These are phyloP conservation scores for Chaetops frenatus DNA, from an alignment of 2,113 vertebrate species.

Conservation along the genomic window DNA sequence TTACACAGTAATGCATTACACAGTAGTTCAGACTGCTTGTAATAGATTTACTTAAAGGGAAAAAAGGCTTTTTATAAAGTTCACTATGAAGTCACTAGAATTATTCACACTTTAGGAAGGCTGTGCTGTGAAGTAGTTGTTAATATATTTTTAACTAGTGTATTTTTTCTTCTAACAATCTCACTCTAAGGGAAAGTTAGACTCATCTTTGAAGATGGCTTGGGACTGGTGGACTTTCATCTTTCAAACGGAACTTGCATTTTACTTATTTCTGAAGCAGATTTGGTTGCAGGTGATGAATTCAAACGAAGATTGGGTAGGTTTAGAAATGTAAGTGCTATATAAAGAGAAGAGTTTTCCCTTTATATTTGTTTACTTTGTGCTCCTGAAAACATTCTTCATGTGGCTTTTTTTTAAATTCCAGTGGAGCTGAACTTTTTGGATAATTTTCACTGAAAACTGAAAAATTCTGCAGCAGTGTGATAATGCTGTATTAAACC, in stretches of 20 bases:
- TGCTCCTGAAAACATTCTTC: neutral
- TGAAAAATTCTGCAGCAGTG: neutral
- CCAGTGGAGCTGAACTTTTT: neutral
- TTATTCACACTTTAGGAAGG: neutral
- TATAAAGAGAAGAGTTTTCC: neutral
- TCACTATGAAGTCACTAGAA: neutral
- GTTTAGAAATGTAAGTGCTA: constrained; percentile 85
- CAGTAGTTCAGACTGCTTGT: neutral
- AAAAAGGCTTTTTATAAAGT: neutral
- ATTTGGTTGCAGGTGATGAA: constrained; percentile 80
- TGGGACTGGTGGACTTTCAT: constrained; percentile 84
- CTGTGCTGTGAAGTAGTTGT: neutral
- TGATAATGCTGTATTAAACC: neutral
- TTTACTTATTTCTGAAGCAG: constrained; percentile 87
- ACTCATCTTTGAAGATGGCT: constrained; percentile 78
- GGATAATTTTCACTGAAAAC: neutral
- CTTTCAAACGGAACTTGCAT: constrained; percentile 81
- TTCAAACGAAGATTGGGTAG: constrained; percentile 86
- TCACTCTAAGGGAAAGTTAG: constrained; percentile 75
- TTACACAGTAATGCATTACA: neutral
- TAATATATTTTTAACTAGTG: neutral
- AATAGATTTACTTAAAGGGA: neutral
- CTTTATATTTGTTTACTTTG: neutral
- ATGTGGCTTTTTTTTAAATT: neutral
- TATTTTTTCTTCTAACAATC: neutral